Evolutionary conservation across 1,140 invertebrate genomes (phyloP).

Genomic region (Zaprionus capensis): DNA sequence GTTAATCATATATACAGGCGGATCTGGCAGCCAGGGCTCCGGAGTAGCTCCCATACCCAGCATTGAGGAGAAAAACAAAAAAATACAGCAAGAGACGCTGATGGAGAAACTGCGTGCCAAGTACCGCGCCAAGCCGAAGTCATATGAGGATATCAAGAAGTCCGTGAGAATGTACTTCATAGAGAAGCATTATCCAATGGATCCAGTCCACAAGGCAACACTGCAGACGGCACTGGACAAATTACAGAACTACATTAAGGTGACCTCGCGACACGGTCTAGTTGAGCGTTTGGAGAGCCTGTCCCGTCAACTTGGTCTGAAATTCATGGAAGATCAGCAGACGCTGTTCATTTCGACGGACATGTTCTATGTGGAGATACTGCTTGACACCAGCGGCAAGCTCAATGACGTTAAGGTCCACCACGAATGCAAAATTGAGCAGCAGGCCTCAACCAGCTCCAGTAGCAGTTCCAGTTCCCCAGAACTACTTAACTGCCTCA

Average conservation of each 20-base stretch:
- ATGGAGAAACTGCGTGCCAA: slow-evolving; percentile 71
- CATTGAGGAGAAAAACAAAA: slow-evolving; percentile 71
- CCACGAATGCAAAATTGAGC: slow-evolving; percentile 84
- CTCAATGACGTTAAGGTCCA: slow-evolving; percentile 94
- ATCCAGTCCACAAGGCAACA: slow-evolving; percentile 92
- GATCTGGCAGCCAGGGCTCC: background rate
- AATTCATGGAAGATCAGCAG: slow-evolving; percentile 81
- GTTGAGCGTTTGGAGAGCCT: slow-evolving; percentile 96
- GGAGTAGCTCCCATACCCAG: slow-evolving; percentile 28
- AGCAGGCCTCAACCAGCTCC: slow-evolving; percentile 87
- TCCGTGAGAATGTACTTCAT: slow-evolving; percentile 92
- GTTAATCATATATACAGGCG: background rate
- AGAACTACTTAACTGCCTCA: slow-evolving; percentile 92
- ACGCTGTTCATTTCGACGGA: slow-evolving; percentile 95
- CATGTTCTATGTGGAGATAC: slow-evolving; percentile 98
- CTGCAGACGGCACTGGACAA: slow-evolving; percentile 96
- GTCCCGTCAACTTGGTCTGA: slow-evolving; percentile 91
- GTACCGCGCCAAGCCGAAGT: slow-evolving; percentile 87
- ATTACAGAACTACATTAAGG: slow-evolving; percentile 97
- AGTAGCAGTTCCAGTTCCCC: slow-evolving; percentile 34
- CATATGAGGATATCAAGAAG: slow-evolving; percentile 93
- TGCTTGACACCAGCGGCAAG: slow-evolving; percentile 91
- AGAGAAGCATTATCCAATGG: slow-evolving; percentile 93
- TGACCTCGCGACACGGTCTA: slow-evolving; percentile 94
- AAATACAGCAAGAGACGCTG: slow-evolving; percentile 69